A percentile compares a stretch with the other conserved stretches of the same genome.
phyloP scores from a whole-genome alignment of 2,113 vertebrate genomes.

The Podocnemis expansa region DNA sequence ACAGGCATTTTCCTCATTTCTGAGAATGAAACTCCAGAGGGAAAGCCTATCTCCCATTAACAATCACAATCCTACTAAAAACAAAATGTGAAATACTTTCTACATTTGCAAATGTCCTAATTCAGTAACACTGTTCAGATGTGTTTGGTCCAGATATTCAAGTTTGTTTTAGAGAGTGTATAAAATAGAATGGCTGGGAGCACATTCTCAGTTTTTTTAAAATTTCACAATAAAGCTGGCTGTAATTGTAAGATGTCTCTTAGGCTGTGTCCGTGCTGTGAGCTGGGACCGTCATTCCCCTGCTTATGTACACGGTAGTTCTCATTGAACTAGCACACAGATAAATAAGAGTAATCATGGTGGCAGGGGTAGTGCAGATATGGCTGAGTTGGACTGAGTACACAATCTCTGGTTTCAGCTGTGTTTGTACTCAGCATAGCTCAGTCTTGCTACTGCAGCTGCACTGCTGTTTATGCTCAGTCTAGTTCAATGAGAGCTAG shows the following conservation, averaged over 20 bases:
- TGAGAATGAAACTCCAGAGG: neutral
- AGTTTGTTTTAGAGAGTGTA: neutral
- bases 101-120: neutral
- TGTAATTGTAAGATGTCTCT: neutral
- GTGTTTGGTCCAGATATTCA: neutral
- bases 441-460: neutral
- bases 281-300: too few relatives aligned
- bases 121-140: neutral
- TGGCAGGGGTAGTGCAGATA: neutral
- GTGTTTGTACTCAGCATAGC: neutral
- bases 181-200: neutral
- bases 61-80: neutral
- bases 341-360: too few relatives aligned
- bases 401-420: neutral
- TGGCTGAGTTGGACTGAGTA: neutral
- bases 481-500: neutral
- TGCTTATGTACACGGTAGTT: too few relatives aligned
- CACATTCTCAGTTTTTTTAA: neutral
- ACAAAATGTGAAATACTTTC: neutral
- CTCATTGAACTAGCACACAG: neutral
- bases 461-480: neutral
- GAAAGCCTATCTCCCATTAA: neutral
- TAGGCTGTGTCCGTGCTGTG: too few relatives aligned
- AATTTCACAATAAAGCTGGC: neutral
- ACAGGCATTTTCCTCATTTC: neutral